Evolutionary conservation across 2,888 invertebrate species (phyloP), one percentile per base, ranked within the genome.

Genomic region (Hirudinaria manillensis): DNA sequence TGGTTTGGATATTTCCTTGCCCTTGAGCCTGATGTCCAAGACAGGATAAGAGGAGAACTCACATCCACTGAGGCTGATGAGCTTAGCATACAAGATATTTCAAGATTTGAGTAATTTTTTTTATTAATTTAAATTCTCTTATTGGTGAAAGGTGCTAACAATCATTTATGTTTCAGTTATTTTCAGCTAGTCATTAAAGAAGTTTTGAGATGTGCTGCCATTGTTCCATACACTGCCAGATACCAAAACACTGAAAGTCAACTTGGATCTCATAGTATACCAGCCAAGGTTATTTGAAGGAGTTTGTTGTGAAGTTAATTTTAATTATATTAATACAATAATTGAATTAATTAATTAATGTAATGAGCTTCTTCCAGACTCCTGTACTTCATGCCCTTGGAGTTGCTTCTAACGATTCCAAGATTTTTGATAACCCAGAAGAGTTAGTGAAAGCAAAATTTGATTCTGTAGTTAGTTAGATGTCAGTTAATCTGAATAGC

Each of bases 361-460:
- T 34, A 7, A 6, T 66, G 13, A 45, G 45, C 3, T 45, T 16
- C 16, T 45, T 45, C 24, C 79, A 83, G 83, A 86, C 85, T 4
- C 85, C 86, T 32, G 83, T 86, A 36, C 81, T 86, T 34, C 84
- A 85, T 75, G 85, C 85, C 32, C 77, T 86, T 19, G 85, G 85
- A 19, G 85, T 85, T 3, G 80, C 81, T 6, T 67, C 81, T 24
- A 80, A 82, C 21, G 81, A 83, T 81, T 81, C 81, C 34, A 79
- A 80, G 19, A 72, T 81, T 13, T 86, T 83, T 82, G 81, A 82
- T 2, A 72, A 81, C 21, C 78, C 76, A 10, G 72, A 67, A 3
- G 76, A 61, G 79, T 79, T 53, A 66, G 70, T 70, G 55, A 45
- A 3, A 36, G 4, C 10, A 10, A 45, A 45, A 6, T 45, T 45